Evolutionary conservation across 2,113 vertebrate species (phyloP).

Genomic region (Amphiprion percula): DNA sequence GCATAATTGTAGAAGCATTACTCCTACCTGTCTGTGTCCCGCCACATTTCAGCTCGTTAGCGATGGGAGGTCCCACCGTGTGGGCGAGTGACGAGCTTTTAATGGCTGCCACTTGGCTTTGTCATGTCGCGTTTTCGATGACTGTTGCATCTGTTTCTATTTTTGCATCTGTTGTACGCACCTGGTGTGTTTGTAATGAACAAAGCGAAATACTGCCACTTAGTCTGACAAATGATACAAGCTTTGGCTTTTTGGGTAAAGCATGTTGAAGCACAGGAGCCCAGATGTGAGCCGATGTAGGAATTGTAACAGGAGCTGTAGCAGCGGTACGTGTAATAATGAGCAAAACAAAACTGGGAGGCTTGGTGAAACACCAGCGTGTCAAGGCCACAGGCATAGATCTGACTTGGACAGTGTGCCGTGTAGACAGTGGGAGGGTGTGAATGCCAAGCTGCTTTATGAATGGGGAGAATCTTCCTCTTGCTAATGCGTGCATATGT

Average conservation of each 20-base stretch:
- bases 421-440: constrained; percentile 49
- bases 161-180: constrained; percentile 71
- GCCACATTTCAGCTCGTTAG: constrained; percentile 71
- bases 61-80: constrained; percentile 71
- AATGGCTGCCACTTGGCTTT: constrained; percentile 75
- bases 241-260: constrained; percentile 49
- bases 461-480: constrained; percentile 57
- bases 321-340: constrained; percentile 45
- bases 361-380: constrained; percentile 57
- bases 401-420: constrained; percentile 52
- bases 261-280: constrained; percentile 38
- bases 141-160: constrained; percentile 75
- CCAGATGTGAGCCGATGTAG: constrained; percentile 56
- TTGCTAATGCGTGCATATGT: constrained; percentile 22
- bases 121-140: constrained; percentile 71
- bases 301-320: constrained; percentile 43
- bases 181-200: constrained; percentile 72
- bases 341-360: constrained; percentile 59
- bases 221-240: constrained; percentile 64
- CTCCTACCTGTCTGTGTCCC: constrained; percentile 74
- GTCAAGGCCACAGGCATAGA: constrained; percentile 61
- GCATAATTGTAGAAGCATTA: constrained; percentile 69
- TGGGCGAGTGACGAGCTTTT: constrained; percentile 79
- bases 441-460: constrained; percentile 56
- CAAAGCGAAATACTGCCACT: constrained; percentile 59